Evolutionary conservation across 1,140 invertebrate species (phyloP).

Genomic region (Rhagoletis zephyria): DNA sequence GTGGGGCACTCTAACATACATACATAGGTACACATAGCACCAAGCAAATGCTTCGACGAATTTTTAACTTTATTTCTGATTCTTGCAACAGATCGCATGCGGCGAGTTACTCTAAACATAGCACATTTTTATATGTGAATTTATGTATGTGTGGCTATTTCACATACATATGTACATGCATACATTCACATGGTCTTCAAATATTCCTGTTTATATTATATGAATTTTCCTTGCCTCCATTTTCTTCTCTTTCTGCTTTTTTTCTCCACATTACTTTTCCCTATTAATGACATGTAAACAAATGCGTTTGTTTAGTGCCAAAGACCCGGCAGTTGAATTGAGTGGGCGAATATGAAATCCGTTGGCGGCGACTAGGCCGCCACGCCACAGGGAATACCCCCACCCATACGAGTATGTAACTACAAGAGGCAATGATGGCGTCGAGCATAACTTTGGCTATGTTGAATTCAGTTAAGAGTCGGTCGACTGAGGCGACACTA

Average conservation of each 20-base stretch:
- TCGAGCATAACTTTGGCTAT: neutral
- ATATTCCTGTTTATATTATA: conserved; percentile 27
- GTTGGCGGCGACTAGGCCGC: neutral
- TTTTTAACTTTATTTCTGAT: neutral
- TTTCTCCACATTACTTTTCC: neutral
- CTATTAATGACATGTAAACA: conserved; percentile 48
- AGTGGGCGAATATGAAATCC: conserved; percentile 25
- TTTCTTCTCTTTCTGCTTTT: conserved; percentile 3
- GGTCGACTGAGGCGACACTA: conserved; percentile 5
- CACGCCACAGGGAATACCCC: conserved; percentile 16
- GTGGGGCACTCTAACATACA: too few relatives aligned
- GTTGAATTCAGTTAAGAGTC: neutral
- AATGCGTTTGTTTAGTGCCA: conserved; percentile 47
- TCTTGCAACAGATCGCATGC: conserved; percentile 15
- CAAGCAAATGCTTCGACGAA: neutral
- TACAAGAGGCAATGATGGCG: neutral
- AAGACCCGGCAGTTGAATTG: neutral
- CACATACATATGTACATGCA: neutral
- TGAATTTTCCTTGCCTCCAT: neutral
- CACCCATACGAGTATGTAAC: neutral
- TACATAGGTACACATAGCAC: too few relatives aligned
- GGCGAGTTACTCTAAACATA: neutral
- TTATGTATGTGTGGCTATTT: neutral
- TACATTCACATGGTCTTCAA: neutral
- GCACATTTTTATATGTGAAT: neutral